phyloP scores from a whole-genome alignment of 2,113 vertebrate species.

The Boleophthalmus pectinirostris region DNA sequence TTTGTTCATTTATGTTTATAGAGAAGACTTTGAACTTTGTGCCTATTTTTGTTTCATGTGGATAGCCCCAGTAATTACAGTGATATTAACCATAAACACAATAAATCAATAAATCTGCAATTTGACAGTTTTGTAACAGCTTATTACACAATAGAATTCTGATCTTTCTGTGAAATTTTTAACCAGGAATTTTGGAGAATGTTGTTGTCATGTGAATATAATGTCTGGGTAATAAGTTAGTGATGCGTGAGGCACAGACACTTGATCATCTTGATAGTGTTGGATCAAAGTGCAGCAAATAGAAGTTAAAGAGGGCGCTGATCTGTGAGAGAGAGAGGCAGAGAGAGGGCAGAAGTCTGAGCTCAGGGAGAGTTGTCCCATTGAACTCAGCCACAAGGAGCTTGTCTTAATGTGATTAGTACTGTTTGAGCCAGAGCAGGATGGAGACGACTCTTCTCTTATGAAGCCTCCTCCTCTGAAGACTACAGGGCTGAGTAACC shows the following conservation, averaged over 20 bases:
- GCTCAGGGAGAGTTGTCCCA: conserved; percentile 55
- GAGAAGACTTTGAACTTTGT: too few species aligned
- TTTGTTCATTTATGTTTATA: too few species aligned
- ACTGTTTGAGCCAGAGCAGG: conserved; percentile 50
- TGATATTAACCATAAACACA: too few species aligned
- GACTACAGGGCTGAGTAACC: conserved; percentile 3
- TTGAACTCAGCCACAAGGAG: conserved; percentile 54
- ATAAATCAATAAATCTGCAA: too few species aligned
- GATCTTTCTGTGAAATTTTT: too few species aligned
- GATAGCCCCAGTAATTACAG: too few species aligned
- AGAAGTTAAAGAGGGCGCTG: conserved; percentile 41
- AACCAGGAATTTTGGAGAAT: too few species aligned
- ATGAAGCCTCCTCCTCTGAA: conserved; percentile 11
- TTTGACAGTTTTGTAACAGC: too few species aligned
- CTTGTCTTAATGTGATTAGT: conserved; percentile 72
- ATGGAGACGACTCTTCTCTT: conserved; percentile 14
- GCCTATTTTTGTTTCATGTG: too few species aligned
- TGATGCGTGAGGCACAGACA: conserved; percentile 21
- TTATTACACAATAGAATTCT: too few species aligned
- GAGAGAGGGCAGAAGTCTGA: conserved; percentile 41
- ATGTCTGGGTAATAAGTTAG: conserved; percentile 36
- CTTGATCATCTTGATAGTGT: conserved; percentile 36
- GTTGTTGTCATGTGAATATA: too few species aligned
- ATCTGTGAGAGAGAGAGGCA: conserved; percentile 42
- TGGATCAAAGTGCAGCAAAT: conserved; percentile 55